Percentiles rank a stretch among this genome's conserved stretches.
phyloP scores from a whole-genome alignment of 2,888 invertebrate species.

The Meta bourneti region DNA sequence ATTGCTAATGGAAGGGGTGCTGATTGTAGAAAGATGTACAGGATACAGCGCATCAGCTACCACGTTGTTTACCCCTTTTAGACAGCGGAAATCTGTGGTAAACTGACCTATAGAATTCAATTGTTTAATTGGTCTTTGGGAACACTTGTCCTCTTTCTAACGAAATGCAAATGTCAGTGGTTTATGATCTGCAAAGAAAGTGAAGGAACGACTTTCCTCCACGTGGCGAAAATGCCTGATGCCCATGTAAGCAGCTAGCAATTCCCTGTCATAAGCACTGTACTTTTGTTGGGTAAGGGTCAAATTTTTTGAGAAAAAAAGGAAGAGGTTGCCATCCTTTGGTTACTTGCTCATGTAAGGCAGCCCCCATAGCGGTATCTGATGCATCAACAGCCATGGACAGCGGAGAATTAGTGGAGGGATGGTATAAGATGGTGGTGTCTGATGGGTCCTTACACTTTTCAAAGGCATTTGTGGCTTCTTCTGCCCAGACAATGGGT shows the following conservation, averaged over 20 bases:
- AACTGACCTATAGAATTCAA: constrained; percentile 79
- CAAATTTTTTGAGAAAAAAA: constrained; percentile 37
- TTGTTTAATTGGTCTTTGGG: constrained; percentile 80
- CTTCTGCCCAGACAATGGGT: constrained; percentile 34
- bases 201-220: constrained; percentile 68
- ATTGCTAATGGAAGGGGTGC: not conserved
- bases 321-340: constrained; percentile 74
- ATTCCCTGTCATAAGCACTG: constrained; percentile 77
- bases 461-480: constrained; percentile 32
- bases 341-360: constrained; percentile 77
- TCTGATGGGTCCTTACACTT: constrained; percentile 16
- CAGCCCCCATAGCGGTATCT: constrained; percentile 55
- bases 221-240: constrained; percentile 78
- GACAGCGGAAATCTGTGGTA: constrained; percentile 79
- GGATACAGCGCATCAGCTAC: not conserved
- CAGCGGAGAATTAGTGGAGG: not conserved
- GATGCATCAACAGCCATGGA: constrained; percentile 5
- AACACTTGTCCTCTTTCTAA: constrained; percentile 58
- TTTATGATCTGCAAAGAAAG: constrained; percentile 56
- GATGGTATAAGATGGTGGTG: constrained; percentile 47
- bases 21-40: constrained; percentile 11
- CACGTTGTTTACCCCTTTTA: constrained; percentile 67
- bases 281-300: constrained; percentile 32
- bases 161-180: constrained; percentile 77
- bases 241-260: constrained; percentile 78